Conservation (phyloP, 2,797 vertebrate species). For the Fistularia tabacaria region DNA sequence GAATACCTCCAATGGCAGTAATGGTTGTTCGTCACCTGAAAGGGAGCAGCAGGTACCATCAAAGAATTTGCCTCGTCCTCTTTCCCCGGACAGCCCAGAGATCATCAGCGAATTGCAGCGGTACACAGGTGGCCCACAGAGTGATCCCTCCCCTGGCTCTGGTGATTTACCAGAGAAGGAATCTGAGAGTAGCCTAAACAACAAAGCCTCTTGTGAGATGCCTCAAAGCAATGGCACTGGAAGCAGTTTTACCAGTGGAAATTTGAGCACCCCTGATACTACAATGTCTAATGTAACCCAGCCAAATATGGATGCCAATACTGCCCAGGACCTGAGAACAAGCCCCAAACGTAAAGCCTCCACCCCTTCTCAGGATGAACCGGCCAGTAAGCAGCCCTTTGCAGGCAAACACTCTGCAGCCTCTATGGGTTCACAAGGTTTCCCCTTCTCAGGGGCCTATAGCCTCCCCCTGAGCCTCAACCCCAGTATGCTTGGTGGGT, state of each 20-base stretch:
- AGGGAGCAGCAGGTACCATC: slow-evolving; percentile 65
- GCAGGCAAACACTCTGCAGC: slow-evolving; percentile 74
- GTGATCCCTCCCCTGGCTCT: neutral
- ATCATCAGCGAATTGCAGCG: slow-evolving; percentile 88
- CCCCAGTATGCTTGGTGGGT: slow-evolving; percentile 79
- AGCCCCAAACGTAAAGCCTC: slow-evolving; percentile 83
- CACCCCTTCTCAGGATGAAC: slow-evolving; percentile 66
- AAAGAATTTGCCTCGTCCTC: slow-evolving; percentile 77
- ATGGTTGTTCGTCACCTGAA: slow-evolving; percentile 76
- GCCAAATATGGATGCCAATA: slow-evolving; percentile 59
- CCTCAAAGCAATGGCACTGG: slow-evolving; percentile 27
- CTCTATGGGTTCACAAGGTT: slow-evolving; percentile 79
- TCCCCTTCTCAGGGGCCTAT: slow-evolving; percentile 80
- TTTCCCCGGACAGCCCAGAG: slow-evolving; percentile 87
- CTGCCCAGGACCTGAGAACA: slow-evolving; percentile 79
- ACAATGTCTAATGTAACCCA: slow-evolving; percentile 36
- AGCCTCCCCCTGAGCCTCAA: slow-evolving; percentile 82
- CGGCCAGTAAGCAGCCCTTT: slow-evolving; percentile 73
- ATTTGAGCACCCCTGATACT: slow-evolving; percentile 34
- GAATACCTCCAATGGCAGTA: slow-evolving; percentile 63
- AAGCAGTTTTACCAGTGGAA: slow-evolving; percentile 17
- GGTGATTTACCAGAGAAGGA: slow-evolving; percentile 11
- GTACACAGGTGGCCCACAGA: slow-evolving; percentile 59
- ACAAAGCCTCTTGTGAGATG: slow-evolving; percentile 23
- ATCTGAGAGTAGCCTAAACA: slow-evolving; percentile 13